Evolutionary conservation across 2,888 invertebrate genomes (phyloP).

Genomic region (Malthinus flaveolus): DNA sequence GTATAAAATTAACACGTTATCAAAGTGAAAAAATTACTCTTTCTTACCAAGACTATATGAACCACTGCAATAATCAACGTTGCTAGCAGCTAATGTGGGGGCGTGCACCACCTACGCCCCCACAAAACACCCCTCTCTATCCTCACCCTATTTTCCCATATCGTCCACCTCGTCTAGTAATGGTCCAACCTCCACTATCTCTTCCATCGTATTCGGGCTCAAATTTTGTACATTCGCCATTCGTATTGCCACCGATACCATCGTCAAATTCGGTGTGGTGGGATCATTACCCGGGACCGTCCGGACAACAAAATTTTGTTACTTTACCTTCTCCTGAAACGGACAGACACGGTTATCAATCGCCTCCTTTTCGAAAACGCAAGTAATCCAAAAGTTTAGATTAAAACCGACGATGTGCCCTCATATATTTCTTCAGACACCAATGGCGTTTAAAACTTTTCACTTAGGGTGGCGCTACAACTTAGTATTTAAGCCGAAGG

Average conservation of each 20-base stretch:
- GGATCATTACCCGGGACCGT: slow-evolving; percentile 47
- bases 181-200: slow-evolving; percentile 51
- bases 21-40: slow-evolving; percentile 95
- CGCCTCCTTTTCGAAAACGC: slow-evolving; percentile 49
- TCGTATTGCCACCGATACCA: slow-evolving; percentile 39
- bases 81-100: slow-evolving; percentile 74
- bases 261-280: slow-evolving; percentile 47
- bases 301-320: slow-evolving; percentile 45
- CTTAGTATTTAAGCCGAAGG: no score
- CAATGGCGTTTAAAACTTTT: slow-evolving; percentile 37
- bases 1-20: slow-evolving; percentile 93
- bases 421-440: slow-evolving; percentile 37
- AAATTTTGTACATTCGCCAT: slow-evolving; percentile 37
- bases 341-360: slow-evolving; percentile 41
- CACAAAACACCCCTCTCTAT: slow-evolving; percentile 29
- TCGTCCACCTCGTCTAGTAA: slow-evolving; percentile 45
- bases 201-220: slow-evolving; percentile 39
- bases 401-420: slow-evolving; percentile 28
- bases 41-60: slow-evolving; percentile 81
- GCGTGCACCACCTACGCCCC: slow-evolving; percentile 50
- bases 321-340: slow-evolving; percentile 38
- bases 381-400: slow-evolving; percentile 44
- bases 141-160: slow-evolving; percentile 22
- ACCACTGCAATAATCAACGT: slow-evolving; percentile 65
- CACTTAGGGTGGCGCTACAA: no score